Conservation (phyloP, 2,888 invertebrate genomes). For the Drosophila hawaiiensis region DNA sequence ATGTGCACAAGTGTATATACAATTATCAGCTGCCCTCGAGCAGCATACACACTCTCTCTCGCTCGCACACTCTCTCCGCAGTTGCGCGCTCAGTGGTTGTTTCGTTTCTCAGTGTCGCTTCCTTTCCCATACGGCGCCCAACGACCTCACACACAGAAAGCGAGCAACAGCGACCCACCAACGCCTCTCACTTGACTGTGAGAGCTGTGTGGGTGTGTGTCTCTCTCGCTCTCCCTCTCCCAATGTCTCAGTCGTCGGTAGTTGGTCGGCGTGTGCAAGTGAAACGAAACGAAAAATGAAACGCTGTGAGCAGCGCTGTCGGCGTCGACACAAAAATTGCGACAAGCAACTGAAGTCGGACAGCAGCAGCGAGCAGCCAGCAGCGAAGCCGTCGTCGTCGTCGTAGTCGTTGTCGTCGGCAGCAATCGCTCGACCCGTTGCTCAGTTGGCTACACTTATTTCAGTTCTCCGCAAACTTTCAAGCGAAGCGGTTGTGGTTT, state of each 20-base stretch:
- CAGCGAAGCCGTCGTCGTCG: constrained; percentile 11
- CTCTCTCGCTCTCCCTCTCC: constrained; percentile 18
- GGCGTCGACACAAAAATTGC: constrained; percentile 57
- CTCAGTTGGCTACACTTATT: constrained; percentile 54
- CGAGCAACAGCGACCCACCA: constrained; percentile 27
- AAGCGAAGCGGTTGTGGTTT: constrained; percentile 77
- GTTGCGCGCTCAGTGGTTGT: constrained; percentile 64
- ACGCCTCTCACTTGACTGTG: constrained; percentile 43
- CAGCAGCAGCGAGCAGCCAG: constrained; percentile 40
- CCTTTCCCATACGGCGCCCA: constrained; percentile 63
- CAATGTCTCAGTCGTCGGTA: not conserved
- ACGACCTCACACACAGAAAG: constrained; percentile 68
- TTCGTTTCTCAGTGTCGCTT: constrained; percentile 67
- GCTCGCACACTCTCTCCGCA: constrained; percentile 52
- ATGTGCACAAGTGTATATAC: constrained; percentile 33
- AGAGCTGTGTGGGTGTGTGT: constrained; percentile 60
- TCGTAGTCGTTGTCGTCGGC: constrained; percentile 33
- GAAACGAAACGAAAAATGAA: constrained; percentile 76
- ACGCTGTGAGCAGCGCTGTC: constrained; percentile 68
- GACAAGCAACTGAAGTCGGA: constrained; percentile 52
- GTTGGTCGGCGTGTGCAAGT: constrained; percentile 28
- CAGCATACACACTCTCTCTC: constrained; percentile 13
- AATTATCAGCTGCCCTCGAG: constrained; percentile 74
- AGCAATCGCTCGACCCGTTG: constrained; percentile 45
- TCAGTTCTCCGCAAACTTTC: constrained; percentile 82